Evolutionary conservation across 2,888 invertebrate genomes (phyloP), one percentile per base, ranked within the genome.

Genomic region (Oscheius sp.): DNA sequence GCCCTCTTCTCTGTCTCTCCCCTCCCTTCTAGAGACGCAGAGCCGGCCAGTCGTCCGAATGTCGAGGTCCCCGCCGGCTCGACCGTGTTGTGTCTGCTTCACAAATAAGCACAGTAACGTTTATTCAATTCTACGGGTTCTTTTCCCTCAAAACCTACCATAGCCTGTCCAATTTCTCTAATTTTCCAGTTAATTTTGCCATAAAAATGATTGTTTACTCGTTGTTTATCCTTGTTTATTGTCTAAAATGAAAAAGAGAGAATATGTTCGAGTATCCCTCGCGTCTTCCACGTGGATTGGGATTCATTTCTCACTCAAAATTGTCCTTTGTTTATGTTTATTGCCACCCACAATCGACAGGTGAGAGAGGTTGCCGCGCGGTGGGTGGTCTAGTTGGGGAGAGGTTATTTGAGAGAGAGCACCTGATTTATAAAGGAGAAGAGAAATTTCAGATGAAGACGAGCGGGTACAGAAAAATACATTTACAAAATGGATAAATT

Each of bases 401-500:
- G 23, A 6, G 18, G 25, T 13, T 55, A 25, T 55, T 23, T 35
- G n/a, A 21, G 58, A 58, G 35, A 27, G 25, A 35, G 35, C 5
- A 35, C 3, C 29, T 25, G 29, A 58, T n/a, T 5, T 49, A 49
- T 16, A 16, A 27, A 7, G 58, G 27, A 25, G 21, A 23, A 58
- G 16, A 27, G 2, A 16, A 43, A n/a, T 61, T 88, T 75, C 84
- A 88, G 88, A 88, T 66, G 88, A 87, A 69, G 86, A 88, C 75
- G 88, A 88, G 75, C 82, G 85, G 64, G 86, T 85, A 41, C 88
- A 88, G 78, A 88, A 87, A 84, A 86, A 85, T 66, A 88, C 88
- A 35, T 88, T 87, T 76, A 88, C 88, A 56, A 82, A 83, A 81
- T 88, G 88, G 88, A 83, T 88, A 76, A 88, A 88, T 76, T 85